Conservation (phyloP, 2,797 vertebrate genomes). For the Chiroxiphia lanceolata region DNA sequence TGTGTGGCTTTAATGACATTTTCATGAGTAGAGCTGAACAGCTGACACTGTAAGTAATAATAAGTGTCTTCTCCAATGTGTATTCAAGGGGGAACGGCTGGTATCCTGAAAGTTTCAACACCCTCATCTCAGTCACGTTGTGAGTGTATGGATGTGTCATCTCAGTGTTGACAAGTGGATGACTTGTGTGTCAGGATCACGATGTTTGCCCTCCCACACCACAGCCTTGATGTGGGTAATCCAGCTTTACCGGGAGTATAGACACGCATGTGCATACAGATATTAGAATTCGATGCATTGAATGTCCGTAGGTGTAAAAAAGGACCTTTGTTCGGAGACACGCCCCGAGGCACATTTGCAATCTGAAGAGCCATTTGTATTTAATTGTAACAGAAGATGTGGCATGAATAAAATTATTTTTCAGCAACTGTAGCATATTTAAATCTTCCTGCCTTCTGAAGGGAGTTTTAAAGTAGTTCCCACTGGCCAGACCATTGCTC, state of each 20-base stretch:
- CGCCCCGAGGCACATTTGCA: neutral
- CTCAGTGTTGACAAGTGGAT: slow-evolving; percentile 6
- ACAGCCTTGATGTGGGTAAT: neutral
- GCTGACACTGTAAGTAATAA: neutral
- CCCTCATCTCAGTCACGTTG: neutral
- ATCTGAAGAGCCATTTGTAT: neutral
- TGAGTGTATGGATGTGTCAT: neutral
- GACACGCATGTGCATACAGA: fast-evolving
- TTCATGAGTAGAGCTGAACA: neutral
- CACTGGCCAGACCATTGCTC: neutral
- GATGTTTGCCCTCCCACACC: neutral
- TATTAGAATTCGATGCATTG: neutral
- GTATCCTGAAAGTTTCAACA: slow-evolving; percentile 14
- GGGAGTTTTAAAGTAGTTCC: neutral
- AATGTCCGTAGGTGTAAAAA: neutral
- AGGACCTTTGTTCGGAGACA: neutral
- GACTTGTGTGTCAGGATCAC: slow-evolving; percentile 6
- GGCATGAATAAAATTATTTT: neutral
- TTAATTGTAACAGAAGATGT: slow-evolving; percentile 4
- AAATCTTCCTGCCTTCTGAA: neutral
- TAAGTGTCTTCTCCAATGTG: neutral
- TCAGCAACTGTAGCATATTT: neutral
- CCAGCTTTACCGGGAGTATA: neutral
- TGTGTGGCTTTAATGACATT: fast-evolving
- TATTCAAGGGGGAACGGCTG: neutral